Base-by-base conservation (phyloP, 2,888 invertebrate genomes). In the Ephialtes manifestator region DNA sequence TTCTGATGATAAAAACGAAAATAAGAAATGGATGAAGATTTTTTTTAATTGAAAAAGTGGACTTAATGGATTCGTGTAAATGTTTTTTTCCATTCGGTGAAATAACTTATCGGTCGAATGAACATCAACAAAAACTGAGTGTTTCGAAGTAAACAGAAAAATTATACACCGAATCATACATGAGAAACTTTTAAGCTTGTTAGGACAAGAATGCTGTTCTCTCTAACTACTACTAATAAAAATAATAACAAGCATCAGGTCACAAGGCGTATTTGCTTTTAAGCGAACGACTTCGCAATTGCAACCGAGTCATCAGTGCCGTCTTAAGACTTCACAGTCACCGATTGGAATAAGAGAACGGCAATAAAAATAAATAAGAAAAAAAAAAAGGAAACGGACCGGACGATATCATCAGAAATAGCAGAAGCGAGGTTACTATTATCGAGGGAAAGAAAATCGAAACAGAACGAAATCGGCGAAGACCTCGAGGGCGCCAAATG, bases 381-480 rank as follows among this genome's bases (percentile, higher is more conserved):
- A 55, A 55, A 2, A 60, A 72, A 72, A 70, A 48, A 39, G 18
- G 20, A 70, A 46, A 55, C 31, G 24, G 43, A 35, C 60, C 28
- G 31, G 20, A 43, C 48, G 39, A 67, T 67, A 51, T 43, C 43
- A 20, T 72, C 28, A 72, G 58, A 24, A 51, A 79, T 48, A 43
- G 28, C 11, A 48, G 20, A 11, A 28, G 51, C 68, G 74, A 78
- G 68, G 74, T 48, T 46, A 43, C 68, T n/a, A 31, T 58, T 39
- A 24, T 63, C 31, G 39, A 18, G 11, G 20, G 20, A 39, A 58
- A 55, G 43, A 65, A 71, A 53, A 58, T 60, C 46, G 65, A 20
- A 39, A 24, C 15, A 39, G 15, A 65, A 81, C 84, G 31, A 81
- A 84, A 81, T 84, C 77, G 84, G 84, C 46, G 39, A 80, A 81